phyloP scores from a whole-genome alignment of 2,888 invertebrate species.

The Orthosia gracilis region DNA sequence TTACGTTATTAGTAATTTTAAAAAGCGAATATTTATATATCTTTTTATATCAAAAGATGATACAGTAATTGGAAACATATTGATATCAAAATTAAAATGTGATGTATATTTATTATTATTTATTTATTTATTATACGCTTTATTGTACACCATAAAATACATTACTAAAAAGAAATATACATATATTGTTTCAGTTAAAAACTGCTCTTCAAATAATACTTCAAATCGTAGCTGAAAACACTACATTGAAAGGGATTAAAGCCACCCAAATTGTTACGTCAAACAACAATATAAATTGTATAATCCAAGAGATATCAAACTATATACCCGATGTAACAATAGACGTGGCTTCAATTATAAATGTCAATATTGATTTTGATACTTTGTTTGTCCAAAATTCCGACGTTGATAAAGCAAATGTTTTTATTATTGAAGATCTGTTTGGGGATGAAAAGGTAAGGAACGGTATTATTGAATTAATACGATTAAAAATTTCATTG shows the following conservation, averaged over 20 bases:
- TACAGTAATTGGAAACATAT: neutral
- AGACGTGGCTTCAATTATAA: constrained; percentile 51
- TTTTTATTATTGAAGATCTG: constrained; percentile 73
- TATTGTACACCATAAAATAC: too few species aligned
- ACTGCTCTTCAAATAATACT: constrained; percentile 73
- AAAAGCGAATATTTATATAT: too few species aligned
- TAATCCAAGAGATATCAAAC: constrained; percentile 63
- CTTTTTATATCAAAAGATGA: neutral
- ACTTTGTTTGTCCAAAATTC: constrained; percentile 43
- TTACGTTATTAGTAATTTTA: neutral
- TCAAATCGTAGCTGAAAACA: constrained; percentile 76
- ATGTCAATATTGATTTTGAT: constrained; percentile 44
- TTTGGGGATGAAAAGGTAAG: constrained; percentile 73
- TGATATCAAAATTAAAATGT: neutral
- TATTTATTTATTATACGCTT: too few species aligned
- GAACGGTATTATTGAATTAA: constrained; percentile 1
- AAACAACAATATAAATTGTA: constrained; percentile 55
- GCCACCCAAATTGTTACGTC: constrained; percentile 65
- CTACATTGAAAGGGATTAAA: constrained; percentile 58
- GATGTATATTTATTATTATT: too few species aligned
- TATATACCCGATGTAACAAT: constrained; percentile 59
- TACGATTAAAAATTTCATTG: constrained; percentile 26
- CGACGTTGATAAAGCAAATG: constrained; percentile 59
- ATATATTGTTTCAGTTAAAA: constrained; percentile 71
- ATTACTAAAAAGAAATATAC: too few species aligned